Percentiles rank a stretch among this genome's conserved stretches.
These are phyloP conservation scores for Epizoanthus scotinus DNA, from an alignment of 92 coral and sea anemone species.

Conservation along the genomic window DNA sequence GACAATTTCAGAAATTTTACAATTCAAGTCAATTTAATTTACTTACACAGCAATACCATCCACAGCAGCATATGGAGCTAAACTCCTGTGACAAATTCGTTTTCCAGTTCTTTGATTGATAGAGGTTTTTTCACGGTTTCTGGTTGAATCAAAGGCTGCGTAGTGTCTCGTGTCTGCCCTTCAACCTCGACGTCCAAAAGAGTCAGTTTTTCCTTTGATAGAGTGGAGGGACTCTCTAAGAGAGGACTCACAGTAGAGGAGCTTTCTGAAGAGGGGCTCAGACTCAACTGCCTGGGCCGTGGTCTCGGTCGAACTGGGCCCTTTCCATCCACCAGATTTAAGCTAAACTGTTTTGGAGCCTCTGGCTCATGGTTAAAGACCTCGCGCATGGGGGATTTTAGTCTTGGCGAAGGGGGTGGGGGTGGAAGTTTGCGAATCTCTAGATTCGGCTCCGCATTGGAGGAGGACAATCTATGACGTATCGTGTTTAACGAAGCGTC, in stretches of 20 bases:
- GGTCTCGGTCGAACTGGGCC: conserved; percentile 57
- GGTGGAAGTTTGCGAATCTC: conserved; percentile 60
- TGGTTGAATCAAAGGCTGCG: conserved; percentile 73
- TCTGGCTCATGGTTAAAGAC: conserved; percentile 48
- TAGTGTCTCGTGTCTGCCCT: conserved; percentile 70
- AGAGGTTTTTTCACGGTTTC: conserved; percentile 55
- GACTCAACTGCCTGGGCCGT: conserved; percentile 65
- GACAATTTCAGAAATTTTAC: not conserved
- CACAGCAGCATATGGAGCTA: not conserved
- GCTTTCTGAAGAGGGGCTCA: conserved; percentile 58
- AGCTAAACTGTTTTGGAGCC: conserved; percentile 42
- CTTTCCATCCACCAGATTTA: conserved; percentile 38
- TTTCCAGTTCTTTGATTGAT: conserved; percentile 72
- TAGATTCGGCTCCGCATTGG: conserved; percentile 43
- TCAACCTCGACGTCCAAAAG: conserved; percentile 78
- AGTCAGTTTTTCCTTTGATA: conserved; percentile 56
- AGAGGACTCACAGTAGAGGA: conserved; percentile 25
- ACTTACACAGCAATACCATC: conserved; percentile 17
- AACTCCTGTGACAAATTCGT: conserved; percentile 49
- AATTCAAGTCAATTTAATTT: not conserved
- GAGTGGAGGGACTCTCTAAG: conserved; percentile 52
- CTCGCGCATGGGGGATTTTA: conserved; percentile 59
- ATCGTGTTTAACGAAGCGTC: conserved; percentile 46
- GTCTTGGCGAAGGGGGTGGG: conserved; percentile 78
- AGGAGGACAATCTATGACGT: conserved; percentile 54